phyloP scores from a whole-genome alignment of 2,888 invertebrate genomes.

The Stomorhina lunata region DNA sequence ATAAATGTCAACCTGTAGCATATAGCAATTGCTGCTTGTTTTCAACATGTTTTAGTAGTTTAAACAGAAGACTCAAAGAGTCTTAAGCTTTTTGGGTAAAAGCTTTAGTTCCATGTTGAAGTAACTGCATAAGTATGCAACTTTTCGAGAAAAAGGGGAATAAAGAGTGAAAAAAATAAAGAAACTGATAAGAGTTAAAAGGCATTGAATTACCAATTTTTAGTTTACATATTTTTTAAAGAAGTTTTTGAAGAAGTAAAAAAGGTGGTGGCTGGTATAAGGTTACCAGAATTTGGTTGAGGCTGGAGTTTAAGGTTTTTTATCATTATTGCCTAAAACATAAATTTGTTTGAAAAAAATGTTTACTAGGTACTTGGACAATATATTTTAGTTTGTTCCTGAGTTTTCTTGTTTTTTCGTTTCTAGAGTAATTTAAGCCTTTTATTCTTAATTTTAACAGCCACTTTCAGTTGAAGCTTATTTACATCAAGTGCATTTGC shows the following conservation, averaged over 20 bases:
- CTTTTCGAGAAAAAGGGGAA: not conserved
- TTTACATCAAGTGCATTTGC: constrained; percentile 57
- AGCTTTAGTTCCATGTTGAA: not conserved
- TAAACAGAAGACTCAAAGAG: constrained; percentile 41
- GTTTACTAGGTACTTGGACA: not conserved
- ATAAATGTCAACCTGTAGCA: constrained; percentile 66
- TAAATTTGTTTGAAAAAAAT: constrained; percentile 58
- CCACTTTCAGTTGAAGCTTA: constrained; percentile 26
- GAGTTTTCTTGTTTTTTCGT: not conserved
- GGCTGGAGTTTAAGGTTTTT: constrained; percentile 20
- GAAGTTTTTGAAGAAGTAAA: no score
- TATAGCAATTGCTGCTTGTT: constrained; percentile 64
- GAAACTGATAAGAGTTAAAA: constrained; percentile 61
- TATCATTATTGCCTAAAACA: constrained; percentile 58
- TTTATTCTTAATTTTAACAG: constrained; percentile 8
- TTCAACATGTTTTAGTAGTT: constrained; percentile 44
- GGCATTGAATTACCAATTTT: constrained; percentile 65
- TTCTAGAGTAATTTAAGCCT: constrained; percentile 39
- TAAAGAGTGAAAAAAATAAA: not conserved
- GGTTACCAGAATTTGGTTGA: constrained; percentile 28
- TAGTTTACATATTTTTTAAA: constrained; percentile 46
- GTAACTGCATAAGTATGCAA: no score
- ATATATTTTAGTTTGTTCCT: constrained; percentile 21
- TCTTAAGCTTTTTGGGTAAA: constrained; percentile 17
- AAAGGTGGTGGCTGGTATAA: constrained; percentile 32